Conservation (phyloP, 2,888 invertebrate species). For the Oscheius sp. region DNA sequence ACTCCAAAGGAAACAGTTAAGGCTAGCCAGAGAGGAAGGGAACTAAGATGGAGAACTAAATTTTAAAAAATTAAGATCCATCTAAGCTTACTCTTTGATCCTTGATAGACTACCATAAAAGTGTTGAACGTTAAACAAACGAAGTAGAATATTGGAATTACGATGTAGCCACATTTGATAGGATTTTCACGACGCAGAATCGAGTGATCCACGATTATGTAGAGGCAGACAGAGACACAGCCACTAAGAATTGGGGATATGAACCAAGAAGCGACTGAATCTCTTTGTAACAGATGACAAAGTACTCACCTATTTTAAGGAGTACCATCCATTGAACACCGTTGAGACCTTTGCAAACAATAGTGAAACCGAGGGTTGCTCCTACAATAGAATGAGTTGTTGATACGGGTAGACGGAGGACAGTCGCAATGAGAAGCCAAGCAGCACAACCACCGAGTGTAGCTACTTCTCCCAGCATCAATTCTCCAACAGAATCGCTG, state of each 20-base stretch:
- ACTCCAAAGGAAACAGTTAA: slow-evolving; percentile 78
- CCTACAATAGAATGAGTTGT: slow-evolving; percentile 98
- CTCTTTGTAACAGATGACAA: neutral
- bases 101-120: slow-evolving; percentile 90
- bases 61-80: slow-evolving; percentile 38
- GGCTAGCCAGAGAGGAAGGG: slow-evolving; percentile 87
- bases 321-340: slow-evolving; percentile 87
- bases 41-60: slow-evolving; percentile 85
- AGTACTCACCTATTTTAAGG: slow-evolving; percentile 77
- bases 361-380: slow-evolving; percentile 93
- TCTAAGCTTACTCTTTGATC: slow-evolving; percentile 76
- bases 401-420: slow-evolving; percentile 91
- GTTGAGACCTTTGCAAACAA: slow-evolving; percentile 85
- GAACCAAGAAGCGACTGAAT: slow-evolving; percentile 89
- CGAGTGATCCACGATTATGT: slow-evolving; percentile 70
- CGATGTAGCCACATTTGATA: slow-evolving; percentile 77
- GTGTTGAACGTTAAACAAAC: slow-evolving; percentile 89
- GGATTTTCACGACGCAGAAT: slow-evolving; percentile 74
- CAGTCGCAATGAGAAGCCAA: slow-evolving; percentile 92
- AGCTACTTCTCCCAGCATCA: slow-evolving; percentile 90
- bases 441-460: slow-evolving; percentile 83
- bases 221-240: slow-evolving; percentile 79
- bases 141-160: slow-evolving; percentile 91
- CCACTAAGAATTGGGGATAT: slow-evolving; percentile 93
- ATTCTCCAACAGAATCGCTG: slow-evolving; percentile 81